Evolutionary conservation across 2,888 invertebrate species (phyloP).

Genomic region (Priapulus caudatus): DNA sequence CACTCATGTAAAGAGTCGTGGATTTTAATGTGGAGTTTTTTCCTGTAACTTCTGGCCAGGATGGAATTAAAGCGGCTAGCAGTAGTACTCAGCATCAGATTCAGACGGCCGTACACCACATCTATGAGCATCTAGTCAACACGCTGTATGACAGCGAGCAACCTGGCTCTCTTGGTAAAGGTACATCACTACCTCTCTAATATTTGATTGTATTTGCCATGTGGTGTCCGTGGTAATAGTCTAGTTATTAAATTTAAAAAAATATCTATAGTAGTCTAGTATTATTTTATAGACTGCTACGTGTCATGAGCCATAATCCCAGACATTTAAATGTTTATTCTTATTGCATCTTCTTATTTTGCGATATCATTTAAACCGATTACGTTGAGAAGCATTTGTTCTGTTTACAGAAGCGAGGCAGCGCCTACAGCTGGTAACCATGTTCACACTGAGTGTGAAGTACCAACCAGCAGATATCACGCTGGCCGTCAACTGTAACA

Average conservation of each 20-base stretch:
- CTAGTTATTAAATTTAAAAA: no score
- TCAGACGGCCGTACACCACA: conserved; percentile 44
- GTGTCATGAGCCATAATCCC: no score
- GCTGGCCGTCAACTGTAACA: conserved; percentile 46
- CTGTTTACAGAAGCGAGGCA: conserved; percentile 31
- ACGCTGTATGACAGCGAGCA: conserved; percentile 36
- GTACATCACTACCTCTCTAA: conserved; percentile 9
- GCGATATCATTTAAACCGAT: no score
- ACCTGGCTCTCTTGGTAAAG: conserved; percentile 13
- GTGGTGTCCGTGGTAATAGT: no score
- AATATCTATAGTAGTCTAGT: no score
- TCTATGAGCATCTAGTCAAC: conserved; percentile 44
- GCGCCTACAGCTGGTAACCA: conserved; percentile 43
- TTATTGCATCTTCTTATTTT: no score
- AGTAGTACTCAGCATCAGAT: conserved; percentile 44
- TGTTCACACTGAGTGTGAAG: conserved; percentile 47
- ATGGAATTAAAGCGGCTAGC: conserved; percentile 46
- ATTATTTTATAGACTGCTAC: no score
- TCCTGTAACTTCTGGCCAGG: no score
- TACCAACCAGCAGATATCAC: conserved; percentile 47
- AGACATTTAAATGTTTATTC: no score
- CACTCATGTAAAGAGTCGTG: no score
- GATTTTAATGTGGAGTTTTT: no score
- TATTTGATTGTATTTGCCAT: conserved; percentile 14
- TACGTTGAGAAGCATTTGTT: no score